Conservation (phyloP, 2,797 vertebrate genomes). For the Pygocentrus nattereri region DNA sequence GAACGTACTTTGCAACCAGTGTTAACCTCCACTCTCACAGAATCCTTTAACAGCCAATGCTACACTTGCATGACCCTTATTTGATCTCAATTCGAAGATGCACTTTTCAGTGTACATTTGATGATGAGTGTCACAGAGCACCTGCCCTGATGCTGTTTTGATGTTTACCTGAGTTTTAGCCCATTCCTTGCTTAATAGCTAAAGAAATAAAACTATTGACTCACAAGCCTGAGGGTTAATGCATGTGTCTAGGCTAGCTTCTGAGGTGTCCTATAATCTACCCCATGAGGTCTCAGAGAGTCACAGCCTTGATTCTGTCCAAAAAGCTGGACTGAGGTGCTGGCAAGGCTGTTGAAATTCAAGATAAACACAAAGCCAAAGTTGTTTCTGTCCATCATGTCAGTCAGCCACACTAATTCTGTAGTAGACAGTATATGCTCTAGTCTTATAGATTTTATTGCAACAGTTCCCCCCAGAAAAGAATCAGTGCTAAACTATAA, state of each 20-base stretch:
- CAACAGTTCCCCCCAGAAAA: background rate
- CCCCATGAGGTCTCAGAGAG: slow-evolving; percentile 11
- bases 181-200: slow-evolving; percentile 4
- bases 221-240: slow-evolving; percentile 23
- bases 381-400: background rate
- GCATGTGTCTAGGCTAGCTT: slow-evolving; percentile 14
- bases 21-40: background rate
- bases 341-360: background rate
- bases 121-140: slow-evolving; percentile 7
- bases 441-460: background rate
- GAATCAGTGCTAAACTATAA: background rate
- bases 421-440: background rate
- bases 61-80: background rate
- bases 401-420: background rate
- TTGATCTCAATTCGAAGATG: slow-evolving; percentile 4
- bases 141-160: background rate
- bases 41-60: background rate
- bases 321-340: background rate
- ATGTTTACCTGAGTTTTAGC: slow-evolving; percentile 18
- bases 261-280: slow-evolving; percentile 24
- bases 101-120: slow-evolving; percentile 3
- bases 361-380: background rate
- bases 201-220: background rate
- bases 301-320: slow-evolving; percentile 13
- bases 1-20: slow-evolving; percentile 6